phyloP scores from a whole-genome alignment of 2,113 vertebrate genomes.

The Lagopus leucura region DNA sequence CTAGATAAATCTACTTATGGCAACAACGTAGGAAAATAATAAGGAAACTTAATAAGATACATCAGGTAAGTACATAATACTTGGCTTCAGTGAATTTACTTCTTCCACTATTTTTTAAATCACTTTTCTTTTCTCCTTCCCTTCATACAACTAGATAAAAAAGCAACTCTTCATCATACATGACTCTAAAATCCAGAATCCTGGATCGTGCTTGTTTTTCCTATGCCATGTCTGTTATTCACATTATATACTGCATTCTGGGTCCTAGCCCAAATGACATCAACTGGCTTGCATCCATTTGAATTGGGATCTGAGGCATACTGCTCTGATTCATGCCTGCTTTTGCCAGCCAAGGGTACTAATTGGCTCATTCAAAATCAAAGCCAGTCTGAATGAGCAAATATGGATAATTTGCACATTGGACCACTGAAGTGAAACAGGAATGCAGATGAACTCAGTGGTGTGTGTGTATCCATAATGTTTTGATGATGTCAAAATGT shows the following conservation, averaged over 20 bases:
- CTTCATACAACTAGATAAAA: neutral
- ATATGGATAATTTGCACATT: neutral
- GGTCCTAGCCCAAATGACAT: neutral
- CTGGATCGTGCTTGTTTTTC: neutral
- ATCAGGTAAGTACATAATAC: neutral
- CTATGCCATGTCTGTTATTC: neutral
- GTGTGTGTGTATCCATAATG: neutral
- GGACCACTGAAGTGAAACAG: neutral
- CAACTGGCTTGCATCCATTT: neutral
- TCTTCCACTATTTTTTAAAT: neutral
- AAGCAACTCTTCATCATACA: neutral
- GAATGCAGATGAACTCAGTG: neutral
- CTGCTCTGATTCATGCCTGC: neutral
- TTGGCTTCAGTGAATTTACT: neutral
- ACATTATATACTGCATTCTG: fast-evolving
- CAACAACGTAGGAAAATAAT: neutral
- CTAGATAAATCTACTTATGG: neutral
- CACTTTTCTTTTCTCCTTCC: neutral
- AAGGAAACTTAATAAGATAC: neutral
- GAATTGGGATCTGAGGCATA: neutral
- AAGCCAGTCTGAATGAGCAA: neutral
- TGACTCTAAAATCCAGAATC: neutral
- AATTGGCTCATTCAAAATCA: neutral
- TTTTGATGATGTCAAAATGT: neutral
- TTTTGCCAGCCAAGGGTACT: neutral